phyloP scores from a whole-genome alignment of 2,113 vertebrate genomes.

The Bos indicus region DNA sequence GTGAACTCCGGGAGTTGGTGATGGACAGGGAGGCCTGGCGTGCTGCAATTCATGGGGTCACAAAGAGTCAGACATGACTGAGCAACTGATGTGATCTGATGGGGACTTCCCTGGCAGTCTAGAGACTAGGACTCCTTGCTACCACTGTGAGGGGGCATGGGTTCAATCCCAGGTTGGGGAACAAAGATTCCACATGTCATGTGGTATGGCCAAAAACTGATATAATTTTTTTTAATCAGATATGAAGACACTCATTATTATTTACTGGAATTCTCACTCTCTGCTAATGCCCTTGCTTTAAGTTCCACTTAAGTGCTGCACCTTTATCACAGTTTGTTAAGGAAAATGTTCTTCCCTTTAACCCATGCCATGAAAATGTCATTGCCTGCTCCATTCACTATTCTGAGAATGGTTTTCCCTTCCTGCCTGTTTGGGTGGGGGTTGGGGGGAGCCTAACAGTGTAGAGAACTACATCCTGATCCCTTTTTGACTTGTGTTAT shows the following conservation, averaged over 20 bases:
- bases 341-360: neutral
- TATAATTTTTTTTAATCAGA: neutral
- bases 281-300: neutral
- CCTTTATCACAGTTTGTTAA: neutral
- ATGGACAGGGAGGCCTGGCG: too few relatives aligned
- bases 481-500: neutral
- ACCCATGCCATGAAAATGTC: neutral
- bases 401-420: neutral
- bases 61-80: too few relatives aligned
- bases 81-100: neutral
- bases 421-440: neutral
- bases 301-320: neutral
- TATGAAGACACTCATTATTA: neutral
- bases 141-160: neutral
- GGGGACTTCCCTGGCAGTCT: neutral
- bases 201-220: neutral
- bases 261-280: neutral
- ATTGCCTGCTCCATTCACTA: neutral
- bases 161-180: neutral
- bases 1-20: too few relatives aligned
- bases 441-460: neutral
- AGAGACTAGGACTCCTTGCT: neutral
- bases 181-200: neutral
- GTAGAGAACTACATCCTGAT: neutral
- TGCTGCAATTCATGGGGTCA: too few relatives aligned